A percentile compares a stretch with the other conserved stretches of the same genome.
Evolutionary conservation across 2,888 invertebrate genomes (phyloP).

Genomic region (Cryptocephalus moraei): DNA sequence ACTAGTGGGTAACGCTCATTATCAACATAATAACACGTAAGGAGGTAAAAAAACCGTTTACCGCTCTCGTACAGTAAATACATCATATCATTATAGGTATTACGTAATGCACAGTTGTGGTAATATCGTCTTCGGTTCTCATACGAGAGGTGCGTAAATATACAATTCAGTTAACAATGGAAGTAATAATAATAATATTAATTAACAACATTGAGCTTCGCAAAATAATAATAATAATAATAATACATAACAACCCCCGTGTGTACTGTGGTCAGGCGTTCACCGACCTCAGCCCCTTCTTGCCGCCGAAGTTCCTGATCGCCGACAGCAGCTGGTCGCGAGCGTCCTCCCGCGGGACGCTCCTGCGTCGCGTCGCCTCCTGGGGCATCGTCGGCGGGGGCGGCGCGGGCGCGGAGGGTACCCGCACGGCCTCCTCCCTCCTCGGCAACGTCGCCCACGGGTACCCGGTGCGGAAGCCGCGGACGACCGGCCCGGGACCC

Average conservation of each 20-base stretch:
- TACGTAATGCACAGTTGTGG: too few species aligned
- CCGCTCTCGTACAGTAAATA: neutral
- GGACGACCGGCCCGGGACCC: conserved; percentile 28
- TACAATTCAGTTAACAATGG: conserved; percentile 27
- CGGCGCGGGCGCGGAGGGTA: conserved; percentile 25
- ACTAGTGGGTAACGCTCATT: conserved; percentile 10
- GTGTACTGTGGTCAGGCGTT: neutral
- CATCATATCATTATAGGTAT: neutral
- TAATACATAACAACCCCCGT: conserved; percentile 1
- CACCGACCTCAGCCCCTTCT: conserved; percentile 30
- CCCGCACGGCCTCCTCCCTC: conserved; percentile 18
- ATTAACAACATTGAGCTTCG: conserved; percentile 5
- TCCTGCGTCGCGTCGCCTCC: conserved; percentile 10
- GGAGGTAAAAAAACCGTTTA: conserved; percentile 7
- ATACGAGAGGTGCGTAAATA: conserved; percentile 7
- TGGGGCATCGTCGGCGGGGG: conserved; percentile 25
- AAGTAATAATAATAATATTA: neutral
- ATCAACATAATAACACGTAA: conserved; percentile 5
- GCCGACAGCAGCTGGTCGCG: conserved; percentile 58
- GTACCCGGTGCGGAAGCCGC: conserved; percentile 21
- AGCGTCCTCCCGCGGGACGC: conserved; percentile 40
- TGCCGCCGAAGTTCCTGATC: conserved; percentile 57
- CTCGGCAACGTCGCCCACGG: conserved; percentile 22
- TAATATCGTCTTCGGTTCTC: neutral
- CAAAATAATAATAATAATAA: neutral